These are phyloP conservation scores for Lysandra bellargus DNA, from an alignment of 2,888 invertebrate species.

Conservation along the genomic window DNA sequence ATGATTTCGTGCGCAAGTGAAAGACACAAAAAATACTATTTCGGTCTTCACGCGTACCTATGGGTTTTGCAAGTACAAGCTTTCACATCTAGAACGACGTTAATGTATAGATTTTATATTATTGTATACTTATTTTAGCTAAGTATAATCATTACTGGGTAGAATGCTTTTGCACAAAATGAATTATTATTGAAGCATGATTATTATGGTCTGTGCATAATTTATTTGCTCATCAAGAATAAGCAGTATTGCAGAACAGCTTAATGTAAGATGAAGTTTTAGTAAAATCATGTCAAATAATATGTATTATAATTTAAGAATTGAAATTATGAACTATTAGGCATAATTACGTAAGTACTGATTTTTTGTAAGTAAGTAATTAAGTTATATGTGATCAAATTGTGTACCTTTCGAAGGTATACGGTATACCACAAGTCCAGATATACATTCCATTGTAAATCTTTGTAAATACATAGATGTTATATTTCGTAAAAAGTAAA, in stretches of 20 bases:
- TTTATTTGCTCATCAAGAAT: constrained; percentile 58
- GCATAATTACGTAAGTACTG: constrained; percentile 64
- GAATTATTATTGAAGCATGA: constrained; percentile 21
- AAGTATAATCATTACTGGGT: not conserved
- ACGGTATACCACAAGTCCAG: constrained; percentile 68
- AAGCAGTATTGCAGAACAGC: constrained; percentile 64
- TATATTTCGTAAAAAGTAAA: constrained; percentile 31
- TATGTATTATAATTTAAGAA: constrained; percentile 38
- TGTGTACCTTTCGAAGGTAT: constrained; percentile 60
- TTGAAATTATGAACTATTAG: constrained; percentile 44
- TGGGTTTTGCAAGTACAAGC: not conserved
- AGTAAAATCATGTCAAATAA: constrained; percentile 51
- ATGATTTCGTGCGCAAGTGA: too few relatives aligned
- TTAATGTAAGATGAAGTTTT: constrained; percentile 58
- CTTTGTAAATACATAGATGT: constrained; percentile 60
- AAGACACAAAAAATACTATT: too few relatives aligned
- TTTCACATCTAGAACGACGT: not conserved
- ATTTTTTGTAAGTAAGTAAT: constrained; percentile 60
- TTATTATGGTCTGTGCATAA: constrained; percentile 25
- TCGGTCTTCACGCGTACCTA: not conserved
- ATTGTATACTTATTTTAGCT: constrained; percentile 16
- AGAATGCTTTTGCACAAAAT: constrained; percentile 31
- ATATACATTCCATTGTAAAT: constrained; percentile 76
- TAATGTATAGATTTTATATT: constrained; percentile 9
- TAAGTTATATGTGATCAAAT: constrained; percentile 54